Base-by-base conservation (phyloP, 1,140 invertebrate genomes). In the Archegozetes longisetosus region DNA sequence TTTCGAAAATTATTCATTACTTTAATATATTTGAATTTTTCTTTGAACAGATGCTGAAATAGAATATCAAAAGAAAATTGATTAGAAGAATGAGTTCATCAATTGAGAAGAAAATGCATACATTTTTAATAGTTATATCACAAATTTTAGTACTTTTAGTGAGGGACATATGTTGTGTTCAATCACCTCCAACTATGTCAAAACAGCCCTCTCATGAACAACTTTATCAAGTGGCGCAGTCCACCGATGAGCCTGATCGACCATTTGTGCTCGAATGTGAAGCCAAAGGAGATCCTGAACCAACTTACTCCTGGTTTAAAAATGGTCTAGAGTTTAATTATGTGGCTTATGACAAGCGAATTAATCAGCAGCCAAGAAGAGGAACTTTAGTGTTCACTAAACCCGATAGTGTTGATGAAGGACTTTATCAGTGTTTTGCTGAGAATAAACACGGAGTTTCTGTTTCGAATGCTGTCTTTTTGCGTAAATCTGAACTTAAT, bases 341-440 rank as follows among this genome's bases (percentile, higher is more conserved):
- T 78, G 82, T 86, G 69, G 81, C 85, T 1, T 94, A 94, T 70
- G 87, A 93, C 69, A 84, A 92, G 65, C 81, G 93, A 64, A 94
- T 98, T 70, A 85, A 84, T 1, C 87, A 92, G 69, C 88, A 94
- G 65, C 84, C 87, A 0, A 88, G 89, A 1, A 77, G 87, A 64
- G 92, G 92, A 58, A 94, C 91, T 0, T 74, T 98, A 13, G 85
- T 94, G 3, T 86, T 96, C 57, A 84, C 86, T 40, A 79, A 79
- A 63, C 91, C 92, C 0, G 77, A 83, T 56, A 84, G 93, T 66
- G 91, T 93, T 69, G 93, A 97, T 74, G 76, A 66, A 76, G 73
- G 92, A 28, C 85, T 95, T 65, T 98, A 98, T 73, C 93, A 98
- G 70, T 99, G 95, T 74, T 91, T 93, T 72, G 94, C 94, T 0